Evolutionary conservation across 2,888 invertebrate genomes (phyloP).

Genomic region (Carterocephalus palaemon): DNA sequence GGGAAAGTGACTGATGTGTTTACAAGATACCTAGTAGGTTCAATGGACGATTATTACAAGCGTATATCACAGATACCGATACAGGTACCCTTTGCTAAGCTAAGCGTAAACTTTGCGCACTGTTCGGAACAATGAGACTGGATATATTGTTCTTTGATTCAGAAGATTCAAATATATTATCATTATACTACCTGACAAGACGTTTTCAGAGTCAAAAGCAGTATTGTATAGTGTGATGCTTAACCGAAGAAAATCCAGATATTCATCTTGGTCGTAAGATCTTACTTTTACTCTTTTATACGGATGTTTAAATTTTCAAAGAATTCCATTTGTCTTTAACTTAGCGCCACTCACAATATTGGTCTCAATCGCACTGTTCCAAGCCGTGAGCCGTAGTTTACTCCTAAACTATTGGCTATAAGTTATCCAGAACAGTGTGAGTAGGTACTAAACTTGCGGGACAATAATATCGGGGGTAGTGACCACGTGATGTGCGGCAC

Average conservation of each 20-base stretch:
- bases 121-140: constrained; percentile 2
- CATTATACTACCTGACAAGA: no score
- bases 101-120: constrained; percentile 42
- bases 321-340: no score
- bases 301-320: no score
- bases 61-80: constrained; percentile 71
- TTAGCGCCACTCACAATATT: no score
- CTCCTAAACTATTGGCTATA: constrained; percentile 66
- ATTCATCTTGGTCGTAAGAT: constrained; percentile 2
- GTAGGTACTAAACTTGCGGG: no score
- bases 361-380: constrained; percentile 17
- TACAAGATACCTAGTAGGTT: constrained; percentile 35
- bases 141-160: background rate
- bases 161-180: no score
- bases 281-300: no score
- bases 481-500: background rate
- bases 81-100: constrained; percentile 57
- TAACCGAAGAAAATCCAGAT: background rate
- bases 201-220: no score
- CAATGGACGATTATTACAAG: constrained; percentile 74
- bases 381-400: constrained; percentile 42
- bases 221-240: no score
- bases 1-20: constrained; percentile 23
- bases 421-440: constrained; percentile 78
- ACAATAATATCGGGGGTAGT: constrained; percentile 19